phyloP scores from a whole-genome alignment of 2,888 invertebrate species.

The Eupelmus urozonus region DNA sequence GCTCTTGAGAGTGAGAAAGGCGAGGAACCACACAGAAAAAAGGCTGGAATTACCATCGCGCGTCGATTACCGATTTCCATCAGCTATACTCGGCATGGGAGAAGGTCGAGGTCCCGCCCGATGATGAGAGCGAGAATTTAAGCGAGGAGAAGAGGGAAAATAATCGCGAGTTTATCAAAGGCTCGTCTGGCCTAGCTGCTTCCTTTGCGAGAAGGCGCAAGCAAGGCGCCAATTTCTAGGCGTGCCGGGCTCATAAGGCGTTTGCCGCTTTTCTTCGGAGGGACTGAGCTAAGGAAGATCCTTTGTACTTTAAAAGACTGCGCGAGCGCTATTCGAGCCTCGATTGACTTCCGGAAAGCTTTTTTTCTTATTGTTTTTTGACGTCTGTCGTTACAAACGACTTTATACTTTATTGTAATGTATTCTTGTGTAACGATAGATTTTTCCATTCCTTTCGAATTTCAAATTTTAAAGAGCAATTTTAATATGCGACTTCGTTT shows the following conservation, averaged over 20 bases:
- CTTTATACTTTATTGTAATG: neutral
- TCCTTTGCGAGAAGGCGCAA: constrained; percentile 7
- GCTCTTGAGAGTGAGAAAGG: neutral
- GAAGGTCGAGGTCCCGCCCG: neutral
- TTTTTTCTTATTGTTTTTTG: constrained; percentile 13
- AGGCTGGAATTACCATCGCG: too few relatives aligned
- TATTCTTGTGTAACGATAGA: too few relatives aligned
- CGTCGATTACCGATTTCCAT: constrained; percentile 18
- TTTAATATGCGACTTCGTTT: neutral
- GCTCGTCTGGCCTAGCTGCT: constrained; percentile 8
- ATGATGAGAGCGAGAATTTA: constrained; percentile 20
- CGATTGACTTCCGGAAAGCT: constrained; percentile 18
- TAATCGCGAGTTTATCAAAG: constrained; percentile 49
- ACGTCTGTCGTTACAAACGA: neutral
- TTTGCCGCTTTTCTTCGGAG: constrained; percentile 38
- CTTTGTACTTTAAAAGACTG: constrained; percentile 28
- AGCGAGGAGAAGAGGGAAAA: constrained; percentile 13
- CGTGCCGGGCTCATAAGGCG: constrained; percentile 16
- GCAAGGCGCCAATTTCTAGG: constrained; percentile 39
- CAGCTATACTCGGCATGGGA: neutral
- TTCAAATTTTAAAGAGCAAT: too few relatives aligned
- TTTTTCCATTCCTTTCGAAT: neutral
- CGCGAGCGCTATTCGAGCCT: neutral
- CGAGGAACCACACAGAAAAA: too few relatives aligned
- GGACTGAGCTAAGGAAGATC: neutral